Evolutionary conservation across 2,888 invertebrate genomes (phyloP), one percentile per base, ranked within the genome.

Genomic region (Schrankia costaestrigalis): DNA sequence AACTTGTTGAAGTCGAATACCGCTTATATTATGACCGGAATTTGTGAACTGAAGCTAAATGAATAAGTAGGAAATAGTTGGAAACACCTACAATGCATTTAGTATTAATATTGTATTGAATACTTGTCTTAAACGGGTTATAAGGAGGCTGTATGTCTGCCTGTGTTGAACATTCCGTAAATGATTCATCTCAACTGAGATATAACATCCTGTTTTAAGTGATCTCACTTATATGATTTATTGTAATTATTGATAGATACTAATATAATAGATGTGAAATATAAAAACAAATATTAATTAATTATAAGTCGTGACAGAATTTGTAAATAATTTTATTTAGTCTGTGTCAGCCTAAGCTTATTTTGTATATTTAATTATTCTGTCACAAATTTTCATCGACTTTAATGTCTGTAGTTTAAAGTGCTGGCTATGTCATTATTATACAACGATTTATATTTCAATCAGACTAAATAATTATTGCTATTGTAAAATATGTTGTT

Each of bases 201-300:
- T 26, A 27, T 48, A 39, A 52, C 37, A 43, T 55, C 37, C 46
- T 54, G 52, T 56, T 63, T 46, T 59, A 62, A 72, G 68, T 68
- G 81, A 81, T 81, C 81, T 81, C 81, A 79, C 64, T 52, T 63
- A 52, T 70, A 74, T 64, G 53, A 63, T 60, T 52, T 48, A 46
- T n/a, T 63, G 52, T 55, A 57, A 61, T 57, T 59, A 35, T 57
- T 56, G 46, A 41, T 46, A 48, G 37, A 23, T 34, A 19, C 13
- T 47, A 45, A 34, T 40, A 34, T 25, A 44, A 42, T 41, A 44
- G 24, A 35, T 46, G 34, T 31, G 26, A 48, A 39, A 40, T 39
- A 31, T 35, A 44, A 23, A 11, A 9, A 34, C 13, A 23, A 8
- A 19, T 29, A 18, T 22, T 26, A 17, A 19, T n/a, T 17, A 31